Evolutionary conservation across 2,797 vertebrate species (phyloP), one percentile per base, ranked within the genome.

Genomic region (Eulemur rubriventer): DNA sequence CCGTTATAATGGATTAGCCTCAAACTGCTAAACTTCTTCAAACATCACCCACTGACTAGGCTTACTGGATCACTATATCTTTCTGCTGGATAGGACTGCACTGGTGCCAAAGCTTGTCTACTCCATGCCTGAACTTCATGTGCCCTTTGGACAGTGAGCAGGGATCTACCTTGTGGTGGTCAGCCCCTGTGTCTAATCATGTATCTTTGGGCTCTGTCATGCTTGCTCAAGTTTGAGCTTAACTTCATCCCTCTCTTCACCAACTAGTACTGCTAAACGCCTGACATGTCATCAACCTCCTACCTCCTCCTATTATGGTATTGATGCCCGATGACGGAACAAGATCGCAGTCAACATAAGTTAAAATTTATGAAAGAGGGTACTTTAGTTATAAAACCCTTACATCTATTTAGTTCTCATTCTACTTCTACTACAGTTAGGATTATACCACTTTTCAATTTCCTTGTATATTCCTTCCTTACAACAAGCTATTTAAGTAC

Each of bases 71-170:
- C 63, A 76, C 41, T 26, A 1, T 86, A 35, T 72, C 52, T 22
- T 73, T 69, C 41, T 79, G 79, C 73, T 28, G 9, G 9, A 38
- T 12, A 76, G 59, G 26, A 52, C 28, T 11, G 48, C 6, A 38
- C 43, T 73, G 24, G 75, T 82, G 38, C 63, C 63, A 75, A 63
- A 83, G 50, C 67, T 82, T 73, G 7, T 43, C 80, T 70, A 70
- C 65, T 35, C 81, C 72, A 67, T 52, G 48, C 69, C 55, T 94
- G 90, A 96, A 89, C 94, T 96, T 81, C 43, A 10, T 52, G n/a
- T 72, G 46, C 72, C 61, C 92, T 96, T 78, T 92, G 81, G 69
- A 82, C 78, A 50, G 46, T 90, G 52, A 95, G 76, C 38, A 95
- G 61, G 93, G 89, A 86, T 79, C 43, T 70, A 35, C n/a, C 35